phyloP scores from a whole-genome alignment of 2,888 invertebrate species.

The Oasisia sp. region DNA sequence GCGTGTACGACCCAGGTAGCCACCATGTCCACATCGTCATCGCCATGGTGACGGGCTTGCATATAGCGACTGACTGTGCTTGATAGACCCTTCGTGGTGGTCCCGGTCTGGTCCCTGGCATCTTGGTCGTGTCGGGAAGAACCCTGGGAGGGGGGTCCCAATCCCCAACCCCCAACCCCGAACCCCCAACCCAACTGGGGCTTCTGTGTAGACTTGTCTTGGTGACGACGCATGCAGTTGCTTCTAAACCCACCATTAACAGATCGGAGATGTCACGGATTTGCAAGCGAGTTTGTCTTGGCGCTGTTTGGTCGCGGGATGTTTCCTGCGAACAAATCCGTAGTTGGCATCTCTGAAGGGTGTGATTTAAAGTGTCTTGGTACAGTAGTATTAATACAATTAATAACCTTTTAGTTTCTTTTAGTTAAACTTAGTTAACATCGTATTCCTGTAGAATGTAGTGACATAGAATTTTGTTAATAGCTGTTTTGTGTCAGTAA shows the following conservation, averaged over 20 bases:
- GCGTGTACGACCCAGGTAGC: conserved; percentile 41
- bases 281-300: neutral
- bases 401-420: neutral
- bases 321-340: neutral
- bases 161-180: neutral
- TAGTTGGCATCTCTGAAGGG: neutral
- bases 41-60: neutral
- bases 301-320: neutral
- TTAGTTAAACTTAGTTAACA: no score
- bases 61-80: neutral
- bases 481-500: neutral
- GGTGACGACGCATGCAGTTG: neutral
- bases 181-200: neutral
- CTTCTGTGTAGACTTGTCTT: neutral
- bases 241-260: neutral
- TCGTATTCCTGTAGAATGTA: neutral
- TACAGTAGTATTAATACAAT: neutral
- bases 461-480: neutral
- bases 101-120: neutral
- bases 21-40: conserved; percentile 17
- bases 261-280: neutral
- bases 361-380: neutral
- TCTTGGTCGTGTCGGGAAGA: neutral
- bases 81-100: neutral
- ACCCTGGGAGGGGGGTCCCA: neutral